Evolutionary conservation across 2,888 invertebrate genomes (phyloP), one percentile per base, ranked within the genome.

Genomic region (Phortica okadai): DNA sequence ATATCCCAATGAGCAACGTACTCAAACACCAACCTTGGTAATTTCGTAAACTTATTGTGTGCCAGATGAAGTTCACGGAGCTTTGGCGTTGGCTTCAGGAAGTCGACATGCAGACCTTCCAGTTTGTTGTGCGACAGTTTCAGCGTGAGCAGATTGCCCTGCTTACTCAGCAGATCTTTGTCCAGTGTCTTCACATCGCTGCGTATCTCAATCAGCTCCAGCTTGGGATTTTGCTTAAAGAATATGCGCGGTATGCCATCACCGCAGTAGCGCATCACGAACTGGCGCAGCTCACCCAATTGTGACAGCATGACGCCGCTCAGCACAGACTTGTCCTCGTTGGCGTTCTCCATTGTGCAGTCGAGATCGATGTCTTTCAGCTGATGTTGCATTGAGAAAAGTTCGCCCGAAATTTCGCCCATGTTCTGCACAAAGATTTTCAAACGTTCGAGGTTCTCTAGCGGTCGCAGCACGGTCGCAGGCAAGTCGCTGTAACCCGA

Each of bases 161-260:
- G 87, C 0, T 82, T 66, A 10, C 83, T 84, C 0, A 86, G 78
- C 0, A 86, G 84, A 4, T 86, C 85, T 11, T 80, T 82, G 74
- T 85, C 82, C 2, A 86, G 45, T 7, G 85, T 84, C 42, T 87
- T 85, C 0, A 86, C 85, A 70, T 85, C 84, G 45, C 87, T 87
- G 0, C 81, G 77, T 5, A 86, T 87, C 45, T 82, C 82, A 0
- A 86, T 82, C 21, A 83, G 82, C 16, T 82, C 83, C 2, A 86
- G 76, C 14, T 87, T 79, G 25, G 78, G 81, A 0, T 83, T 82
- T 33, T 84, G 85, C 85, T 87, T 87, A 62, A 86, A 86, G 6
- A 86, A 7, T 11, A 85, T 84, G 0, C 82, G 82, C 0, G 85
- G 85, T 66, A 86, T 82, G 78, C 85, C 84, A 7, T 87, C 85